Base-by-base conservation (phyloP, 2,113 vertebrate genomes). In the Callocephalon fimbriatum region DNA sequence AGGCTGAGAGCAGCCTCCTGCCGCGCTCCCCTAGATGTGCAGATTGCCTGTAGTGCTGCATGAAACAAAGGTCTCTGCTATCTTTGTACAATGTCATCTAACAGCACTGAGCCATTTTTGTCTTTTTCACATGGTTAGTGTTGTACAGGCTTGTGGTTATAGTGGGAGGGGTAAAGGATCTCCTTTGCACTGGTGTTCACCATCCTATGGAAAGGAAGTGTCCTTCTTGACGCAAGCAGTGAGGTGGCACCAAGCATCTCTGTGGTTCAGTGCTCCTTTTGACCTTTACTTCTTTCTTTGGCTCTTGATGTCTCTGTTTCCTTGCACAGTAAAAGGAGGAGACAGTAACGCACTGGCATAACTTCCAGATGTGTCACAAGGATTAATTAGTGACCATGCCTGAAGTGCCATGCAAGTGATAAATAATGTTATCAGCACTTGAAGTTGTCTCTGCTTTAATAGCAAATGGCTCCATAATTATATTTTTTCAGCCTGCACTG, bases 361-460 rank as follows among this genome's bases (percentile, higher is more conserved):
- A 86, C 67, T 93, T 80, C 40, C 23, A 91, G 66, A 88, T 78
- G 32, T 95, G 75, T 94, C n/a, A 4, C 78, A 84, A 90, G 66
- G 80, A 83, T 95, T 96, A 95, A 96, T 96, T 90, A 94, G 88
- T 75, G 73, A 67, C 83, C 80, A 16, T 44, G 38, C 91, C 67
- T 93, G 65, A 95, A 95, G 74, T 73, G 59, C 74, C 83, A 25
- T 37, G 40, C 48, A 45, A 92, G 71, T 83, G 92, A 94, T 93
- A 95, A 97, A 93, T 83, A 96, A 84, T 84, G 84, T 93, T 92
- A 87, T 88, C 90, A 89, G 19, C 83, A 22, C 90, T 86, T 42
- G 47, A 95, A 94, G 86, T 86, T 96, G 95, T 96, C 92, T 96
- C n/a, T 86, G 26, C 74, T 89, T 97, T 86, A 97, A 95, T 92